Evolutionary conservation across 2,113 vertebrate genomes (phyloP), one percentile per base, ranked within the genome.

Genomic region (Xerus inauris): DNA sequence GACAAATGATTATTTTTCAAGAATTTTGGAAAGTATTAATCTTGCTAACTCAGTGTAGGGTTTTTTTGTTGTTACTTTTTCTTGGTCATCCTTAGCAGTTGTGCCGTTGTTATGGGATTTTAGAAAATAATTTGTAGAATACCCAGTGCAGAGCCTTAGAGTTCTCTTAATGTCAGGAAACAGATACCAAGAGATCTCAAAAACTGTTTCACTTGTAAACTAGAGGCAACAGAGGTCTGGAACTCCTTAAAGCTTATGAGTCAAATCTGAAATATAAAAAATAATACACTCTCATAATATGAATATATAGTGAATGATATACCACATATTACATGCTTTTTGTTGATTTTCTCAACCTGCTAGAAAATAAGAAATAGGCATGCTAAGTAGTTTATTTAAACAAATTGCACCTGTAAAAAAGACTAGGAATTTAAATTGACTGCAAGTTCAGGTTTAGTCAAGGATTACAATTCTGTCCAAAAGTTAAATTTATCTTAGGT

Each of bases 1-100:
- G 90, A 57, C 67, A 90, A 97, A n/a, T 62, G 38, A 62, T 87
- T 95, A 89, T 84, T 92, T 96, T 96, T 95, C 71, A 94, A 88
- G 35, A 28, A 4, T 28, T 93, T 95, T 94, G 77, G 94, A 92
- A 96, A 95, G 64, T 47, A 47, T 82, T 93, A 59, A 59, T 82
- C 28, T 86, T 77, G 71, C 93, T 94, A 90, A 92, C 69, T 93
- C 69, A 96, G 93, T 89, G 54, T 69, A 3, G 24, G 59, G 1
- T 57, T 57, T 38, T 6, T 28, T 35, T 45, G 10, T 26, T 26
- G n/a, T n/a, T 87, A 35, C 51, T 54, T 57, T 93, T 86, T 96
- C 93, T 77, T 87, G 91, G 71, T 87, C 45, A 3, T 97, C 40
- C 76, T 96, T 80, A 83, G 54, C 38, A 93, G 62, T 87, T 57